Evolutionary conservation across 2,113 vertebrate genomes (phyloP), one percentile per base, ranked within the genome.

Genomic region (Dissostichus mawsoni): DNA sequence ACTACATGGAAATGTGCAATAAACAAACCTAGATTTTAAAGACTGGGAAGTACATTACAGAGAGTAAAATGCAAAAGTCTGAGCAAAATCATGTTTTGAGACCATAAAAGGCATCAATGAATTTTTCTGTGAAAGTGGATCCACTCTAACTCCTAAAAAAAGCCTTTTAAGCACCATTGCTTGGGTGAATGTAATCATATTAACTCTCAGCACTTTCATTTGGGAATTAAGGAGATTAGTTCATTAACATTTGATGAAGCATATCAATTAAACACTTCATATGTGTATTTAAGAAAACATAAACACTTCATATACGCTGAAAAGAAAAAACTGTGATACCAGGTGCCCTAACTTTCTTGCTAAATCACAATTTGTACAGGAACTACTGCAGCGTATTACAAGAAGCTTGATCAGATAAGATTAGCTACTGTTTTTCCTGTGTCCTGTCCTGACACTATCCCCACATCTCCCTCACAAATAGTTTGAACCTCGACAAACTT

Each of bases 401-500:
- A 64, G n/a, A n/a, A 75, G 14, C 14, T 48, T 41, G 51, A 68
- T 52, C 17, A 58, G 29, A 50, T 52, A 12, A 58, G 29, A 50
- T 44, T 20, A 44, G 25, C 36, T 4, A 7, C 2, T 68, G 10
- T 56, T 50, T 58, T 72, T 59, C 1, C 8, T 11, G 18, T 6
- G 29, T 29, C 29, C 29, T 64, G 14, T n/a, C 41, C 68, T 33
- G 48, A 41, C 44, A 55, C 36, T 2, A 25, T 12, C 50, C 18
- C n/a, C 45, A 69, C 48, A 57, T 61, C 50, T 8, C 41, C 11
- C 69, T 78, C 13, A 67, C 66, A 66, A 50, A 78, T 20, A 1
- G 10, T 36, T 25, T 73, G 56, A 80, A 76, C 33, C 63, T 58
- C 2, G 57, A 75, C 45, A 61, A 76, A 62, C 79, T 9, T 55